phyloP scores from a whole-genome alignment of 2,888 invertebrate genomes.

The Syrista parreyssii region DNA sequence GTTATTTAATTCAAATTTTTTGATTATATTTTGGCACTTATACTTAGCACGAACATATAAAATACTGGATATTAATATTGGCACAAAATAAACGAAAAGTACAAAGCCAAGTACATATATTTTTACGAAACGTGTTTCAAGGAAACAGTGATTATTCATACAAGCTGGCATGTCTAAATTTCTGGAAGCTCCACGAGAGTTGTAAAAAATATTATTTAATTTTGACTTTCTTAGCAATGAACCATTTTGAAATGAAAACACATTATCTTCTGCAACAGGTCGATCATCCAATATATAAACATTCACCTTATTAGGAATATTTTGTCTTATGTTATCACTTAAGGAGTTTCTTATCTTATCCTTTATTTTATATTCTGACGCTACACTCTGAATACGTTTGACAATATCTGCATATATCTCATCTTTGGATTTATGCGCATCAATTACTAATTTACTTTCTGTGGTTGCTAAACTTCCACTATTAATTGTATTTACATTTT shows the following conservation, averaged over 20 bases:
- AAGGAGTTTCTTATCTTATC: conserved; percentile 10
- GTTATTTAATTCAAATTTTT: conserved; percentile 29
- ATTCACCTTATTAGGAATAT: background rate
- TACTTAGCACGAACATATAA: conserved; percentile 31
- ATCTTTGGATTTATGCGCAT: conserved; percentile 24
- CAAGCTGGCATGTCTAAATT: conserved; percentile 13
- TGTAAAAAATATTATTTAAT: background rate
- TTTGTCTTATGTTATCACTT: conserved; percentile 5
- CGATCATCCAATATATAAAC: background rate
- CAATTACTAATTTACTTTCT: no score
- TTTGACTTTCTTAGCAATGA: background rate
- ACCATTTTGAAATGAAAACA: conserved; percentile 3
- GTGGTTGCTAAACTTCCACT: no score
- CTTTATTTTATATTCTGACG: conserved; percentile 19
- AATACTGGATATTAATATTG: conserved; percentile 42
- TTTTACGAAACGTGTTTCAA: conserved; percentile 50
- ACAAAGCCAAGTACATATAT: conserved; percentile 49
- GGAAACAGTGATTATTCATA: conserved; percentile 41
- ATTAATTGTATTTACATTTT: background rate
- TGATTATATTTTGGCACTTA: conserved; percentile 24
- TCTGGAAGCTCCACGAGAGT: conserved; percentile 7
- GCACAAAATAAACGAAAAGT: conserved; percentile 50
- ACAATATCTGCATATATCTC: conserved; percentile 47
- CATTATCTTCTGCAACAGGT: background rate
- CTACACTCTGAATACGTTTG: conserved; percentile 41